Percentiles rank a stretch among this genome's conserved stretches.
Evolutionary conservation across 2,888 invertebrate species (phyloP).

Genomic region (Chromoteleia sp.): DNA sequence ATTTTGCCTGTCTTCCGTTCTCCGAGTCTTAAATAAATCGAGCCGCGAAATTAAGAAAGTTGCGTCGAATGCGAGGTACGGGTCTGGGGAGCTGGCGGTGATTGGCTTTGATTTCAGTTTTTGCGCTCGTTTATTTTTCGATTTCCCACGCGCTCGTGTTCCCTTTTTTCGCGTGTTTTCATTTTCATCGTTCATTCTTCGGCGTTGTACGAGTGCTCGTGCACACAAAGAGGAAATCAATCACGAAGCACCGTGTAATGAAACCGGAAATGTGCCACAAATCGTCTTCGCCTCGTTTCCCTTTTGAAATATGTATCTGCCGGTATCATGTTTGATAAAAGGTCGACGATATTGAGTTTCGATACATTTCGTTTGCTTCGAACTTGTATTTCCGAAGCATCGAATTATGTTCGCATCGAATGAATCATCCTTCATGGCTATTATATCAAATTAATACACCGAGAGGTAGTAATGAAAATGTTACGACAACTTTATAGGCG

Average conservation of each 20-base stretch:
- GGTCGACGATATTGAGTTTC: conserved; percentile 49
- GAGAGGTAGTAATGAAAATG: too few species aligned
- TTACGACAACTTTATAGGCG: too few species aligned
- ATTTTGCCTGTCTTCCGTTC: not conserved
- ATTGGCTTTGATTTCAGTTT: conserved; percentile 53
- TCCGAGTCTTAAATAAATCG: conserved; percentile 26
- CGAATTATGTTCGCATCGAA: conserved; percentile 34
- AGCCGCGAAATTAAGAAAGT: conserved; percentile 43
- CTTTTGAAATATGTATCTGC: conserved; percentile 63
- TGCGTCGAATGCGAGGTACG: conserved; percentile 5
- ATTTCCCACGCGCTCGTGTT: not conserved
- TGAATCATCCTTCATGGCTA: conserved; percentile 26
- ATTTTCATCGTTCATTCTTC: conserved; percentile 31
- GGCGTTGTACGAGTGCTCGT: conserved; percentile 21
- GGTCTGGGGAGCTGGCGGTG: not conserved
- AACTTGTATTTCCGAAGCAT: conserved; percentile 24
- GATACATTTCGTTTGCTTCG: conserved; percentile 40
- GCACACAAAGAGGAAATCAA: conserved; percentile 58
- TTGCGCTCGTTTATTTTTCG: conserved; percentile 27
- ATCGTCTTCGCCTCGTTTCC: conserved; percentile 65
- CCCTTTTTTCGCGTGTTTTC: conserved; percentile 36
- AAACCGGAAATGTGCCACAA: conserved; percentile 66
- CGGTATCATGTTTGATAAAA: conserved; percentile 53
- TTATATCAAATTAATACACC: conserved; percentile 39
- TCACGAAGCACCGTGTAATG: conserved; percentile 55